phyloP scores from a whole-genome alignment of 1,140 invertebrate genomes.

The Cryptotermes secundus region DNA sequence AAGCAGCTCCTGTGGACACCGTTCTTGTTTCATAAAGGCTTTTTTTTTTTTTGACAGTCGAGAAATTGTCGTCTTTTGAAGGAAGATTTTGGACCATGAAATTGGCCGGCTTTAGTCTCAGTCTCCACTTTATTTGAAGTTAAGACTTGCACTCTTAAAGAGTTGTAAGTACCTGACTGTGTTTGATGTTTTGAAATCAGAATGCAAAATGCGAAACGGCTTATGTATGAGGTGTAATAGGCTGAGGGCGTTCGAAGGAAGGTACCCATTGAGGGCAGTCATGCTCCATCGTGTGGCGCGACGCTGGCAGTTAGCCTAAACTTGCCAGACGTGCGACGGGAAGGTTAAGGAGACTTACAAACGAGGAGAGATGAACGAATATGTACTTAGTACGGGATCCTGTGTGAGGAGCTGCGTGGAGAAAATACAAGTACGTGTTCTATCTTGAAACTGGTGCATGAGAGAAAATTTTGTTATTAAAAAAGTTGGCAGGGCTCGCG shows the following conservation, averaged over 20 bases:
- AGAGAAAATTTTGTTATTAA: conserved; percentile 15
- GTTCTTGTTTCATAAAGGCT: too few relatives aligned
- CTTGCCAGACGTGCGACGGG: not conserved
- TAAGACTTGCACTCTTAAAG: too few relatives aligned
- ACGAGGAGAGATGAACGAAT: conserved; percentile 1
- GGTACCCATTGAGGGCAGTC: not conserved
- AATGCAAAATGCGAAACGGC: not conserved
- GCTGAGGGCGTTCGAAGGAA: not conserved
- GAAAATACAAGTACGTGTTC: not conserved
- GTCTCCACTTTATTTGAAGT: too few relatives aligned
- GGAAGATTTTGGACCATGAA: too few relatives aligned
- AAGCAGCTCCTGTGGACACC: too few relatives aligned
- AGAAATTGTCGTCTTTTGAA: too few relatives aligned
- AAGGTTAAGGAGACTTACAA: conserved; percentile 9
- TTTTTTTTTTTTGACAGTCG: too few relatives aligned
- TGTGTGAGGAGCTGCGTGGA: not conserved
- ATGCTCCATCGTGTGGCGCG: not conserved
- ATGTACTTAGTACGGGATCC: not conserved
- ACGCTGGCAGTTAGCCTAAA: not conserved
- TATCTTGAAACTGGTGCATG: conserved; percentile 6
- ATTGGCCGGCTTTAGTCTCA: too few relatives aligned
- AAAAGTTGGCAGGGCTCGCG: conserved; percentile 1
- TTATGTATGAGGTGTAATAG: not conserved
- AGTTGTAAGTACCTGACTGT: too few relatives aligned
- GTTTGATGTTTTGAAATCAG: too few relatives aligned